Percentiles rank a stretch among this genome's conserved stretches.
Conservation (phyloP, 1,140 invertebrate species). For the Temnothorax curvispinosus region DNA sequence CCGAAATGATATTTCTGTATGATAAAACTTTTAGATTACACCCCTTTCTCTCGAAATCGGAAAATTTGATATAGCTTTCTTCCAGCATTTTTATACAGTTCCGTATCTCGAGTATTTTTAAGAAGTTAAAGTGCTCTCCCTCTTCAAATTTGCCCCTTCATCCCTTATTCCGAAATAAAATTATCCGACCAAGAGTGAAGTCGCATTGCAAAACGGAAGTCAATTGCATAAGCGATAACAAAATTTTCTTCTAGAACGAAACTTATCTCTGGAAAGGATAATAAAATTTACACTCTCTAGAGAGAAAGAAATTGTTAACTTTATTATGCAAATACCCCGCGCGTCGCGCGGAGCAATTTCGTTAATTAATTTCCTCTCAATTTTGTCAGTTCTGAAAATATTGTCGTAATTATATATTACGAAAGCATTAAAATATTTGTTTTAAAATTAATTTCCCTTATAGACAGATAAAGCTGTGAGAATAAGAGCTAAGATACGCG, state of each 20-base stretch:
- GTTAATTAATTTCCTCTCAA: conserved; percentile 20
- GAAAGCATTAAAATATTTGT: not conserved
- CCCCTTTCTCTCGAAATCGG: not conserved
- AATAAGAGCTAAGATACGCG: conserved; percentile 2
- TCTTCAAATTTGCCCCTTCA: not conserved
- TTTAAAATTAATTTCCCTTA: not conserved
- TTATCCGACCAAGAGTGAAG: not conserved
- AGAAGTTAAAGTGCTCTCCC: not conserved
- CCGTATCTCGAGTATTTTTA: not conserved
- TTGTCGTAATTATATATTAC: not conserved
- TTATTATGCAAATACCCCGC: not conserved
- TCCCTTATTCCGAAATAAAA: not conserved
- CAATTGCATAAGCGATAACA: not conserved
- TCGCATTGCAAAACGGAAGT: not conserved
- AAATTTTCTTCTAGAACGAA: not conserved
- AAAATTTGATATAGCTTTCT: not conserved
- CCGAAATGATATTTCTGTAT: not conserved
- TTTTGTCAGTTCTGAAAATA: not conserved
- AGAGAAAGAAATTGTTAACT: not conserved
- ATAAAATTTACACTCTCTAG: not conserved
- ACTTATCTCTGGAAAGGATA: not conserved
- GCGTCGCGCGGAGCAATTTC: not conserved
- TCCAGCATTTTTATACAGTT: not conserved
- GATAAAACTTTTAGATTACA: conserved; percentile 18
- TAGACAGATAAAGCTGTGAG: not conserved